phyloP scores from a whole-genome alignment of 2,113 vertebrate genomes.

The Equus przewalskii region DNA sequence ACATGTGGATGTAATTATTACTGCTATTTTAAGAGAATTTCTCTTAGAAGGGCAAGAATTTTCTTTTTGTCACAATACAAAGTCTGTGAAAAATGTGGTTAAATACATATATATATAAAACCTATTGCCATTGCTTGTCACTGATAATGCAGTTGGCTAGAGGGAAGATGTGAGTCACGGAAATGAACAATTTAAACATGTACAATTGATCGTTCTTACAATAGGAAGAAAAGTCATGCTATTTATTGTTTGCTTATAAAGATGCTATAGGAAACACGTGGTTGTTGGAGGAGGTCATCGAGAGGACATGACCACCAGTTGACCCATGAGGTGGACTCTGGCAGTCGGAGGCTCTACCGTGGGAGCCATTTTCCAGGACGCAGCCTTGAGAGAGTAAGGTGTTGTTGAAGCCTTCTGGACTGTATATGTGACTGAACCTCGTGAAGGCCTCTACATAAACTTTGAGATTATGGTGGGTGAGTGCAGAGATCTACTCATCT shows the following conservation, averaged over 20 bases:
- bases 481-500: background rate
- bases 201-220: background rate
- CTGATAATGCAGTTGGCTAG: background rate
- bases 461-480: too few species aligned
- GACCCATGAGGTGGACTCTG: accelerated
- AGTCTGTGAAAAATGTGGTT: background rate
- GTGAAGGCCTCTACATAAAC: background rate
- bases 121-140: background rate
- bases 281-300: background rate
- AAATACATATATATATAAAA: background rate
- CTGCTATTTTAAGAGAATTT: slow-evolving; percentile 52
- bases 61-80: background rate
- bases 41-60: background rate
- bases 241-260: background rate
- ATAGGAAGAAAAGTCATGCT: background rate
- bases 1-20: background rate
- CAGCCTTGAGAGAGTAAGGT: too few species aligned
- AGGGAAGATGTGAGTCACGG: background rate
- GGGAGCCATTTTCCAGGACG: background rate
- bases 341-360: background rate
- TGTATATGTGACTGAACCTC: background rate
- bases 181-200: background rate
- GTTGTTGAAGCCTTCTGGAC: background rate
- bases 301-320: background rate
- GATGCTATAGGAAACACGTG: background rate